Conservation (phyloP, 2,797 vertebrate species). For the Numenius phaeopus region DNA sequence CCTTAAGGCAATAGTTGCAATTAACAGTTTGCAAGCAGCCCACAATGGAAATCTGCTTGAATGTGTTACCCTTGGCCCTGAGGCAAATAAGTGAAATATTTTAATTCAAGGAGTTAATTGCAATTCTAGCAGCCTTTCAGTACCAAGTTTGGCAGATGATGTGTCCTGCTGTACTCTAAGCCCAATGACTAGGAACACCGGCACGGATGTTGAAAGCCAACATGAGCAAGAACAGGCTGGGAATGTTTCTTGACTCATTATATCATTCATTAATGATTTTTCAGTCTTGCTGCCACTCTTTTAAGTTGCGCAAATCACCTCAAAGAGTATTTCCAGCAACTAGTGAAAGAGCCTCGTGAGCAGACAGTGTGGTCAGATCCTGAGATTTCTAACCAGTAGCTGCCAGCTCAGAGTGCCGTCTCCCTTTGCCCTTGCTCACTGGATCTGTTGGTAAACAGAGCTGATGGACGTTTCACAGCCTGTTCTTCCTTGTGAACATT, state of each 20-base stretch:
- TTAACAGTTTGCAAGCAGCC: neutral
- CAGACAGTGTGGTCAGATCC: neutral
- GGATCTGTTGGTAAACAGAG: neutral
- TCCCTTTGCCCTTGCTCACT: neutral
- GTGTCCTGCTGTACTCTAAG: neutral
- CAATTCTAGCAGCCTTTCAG: neutral
- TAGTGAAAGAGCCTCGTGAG: rapidly evolving
- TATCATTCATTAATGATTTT: neutral
- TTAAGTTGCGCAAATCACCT: neutral
- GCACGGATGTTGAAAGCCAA: neutral
- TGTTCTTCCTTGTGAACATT: constrained; percentile 17
- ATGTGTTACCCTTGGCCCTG: neutral
- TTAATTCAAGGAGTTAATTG: constrained; percentile 30
- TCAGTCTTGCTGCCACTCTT: neutral
- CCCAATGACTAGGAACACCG: neutral
- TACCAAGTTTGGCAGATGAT: neutral
- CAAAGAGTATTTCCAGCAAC: neutral
- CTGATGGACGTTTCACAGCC: neutral
- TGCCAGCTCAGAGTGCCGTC: neutral
- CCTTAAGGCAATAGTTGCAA: neutral
- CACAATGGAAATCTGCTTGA: neutral
- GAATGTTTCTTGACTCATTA: neutral
- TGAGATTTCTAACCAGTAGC: neutral
- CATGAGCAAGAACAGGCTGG: neutral
- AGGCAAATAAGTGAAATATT: constrained; percentile 5